Evolutionary conservation across 2,113 vertebrate genomes (phyloP), one percentile per base, ranked within the genome.

Genomic region (Deroptyus accipitrinus): DNA sequence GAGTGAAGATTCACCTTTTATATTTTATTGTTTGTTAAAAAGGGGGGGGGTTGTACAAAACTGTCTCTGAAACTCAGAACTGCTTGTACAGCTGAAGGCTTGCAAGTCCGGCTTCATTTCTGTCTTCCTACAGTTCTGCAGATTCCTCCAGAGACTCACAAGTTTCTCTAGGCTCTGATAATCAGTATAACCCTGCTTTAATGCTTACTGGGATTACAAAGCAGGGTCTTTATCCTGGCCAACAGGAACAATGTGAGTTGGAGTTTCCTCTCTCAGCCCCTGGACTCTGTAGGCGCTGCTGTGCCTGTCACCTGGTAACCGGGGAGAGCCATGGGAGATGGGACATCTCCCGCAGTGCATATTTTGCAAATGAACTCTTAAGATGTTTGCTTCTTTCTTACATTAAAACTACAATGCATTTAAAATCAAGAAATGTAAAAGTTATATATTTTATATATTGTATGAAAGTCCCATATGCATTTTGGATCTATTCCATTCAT

Each of bases 361-460:
- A 17, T 79, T 78, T 90, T 92, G 66, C 77, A 72, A 54, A 72
- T 69, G 76, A 84, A 20, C 44, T 88, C 55, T 24, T 39, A 61
- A 19, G 27, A 27, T 62, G 39, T 78, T 68, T 81, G n/a, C 31
- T 55, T 55, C 31, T 92, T 90, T 92, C 68, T 88, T 75, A 72
- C 37, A 13, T 80, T 67, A 86, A 78, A 92, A 72, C 12, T 62
- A 12, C 25, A 6, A 39, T 44, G 10, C 86, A 75, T 84, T 93
- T 93, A 81, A 89, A 73, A 73, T 62, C 4, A 79, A 72, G 17
- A 77, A 83, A 74, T 64, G 35, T 76, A 41, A 48, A 81, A 77
- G n/a, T 57, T 93, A 44, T 39, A 62, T 93, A 84, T 95, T 96
- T 96, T 91, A 73, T 91, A 86, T 77, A 72, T 27, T 51, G 51